Evolutionary conservation across 2,888 invertebrate genomes (phyloP).

Genomic region (Galerucella nymphaeae): DNA sequence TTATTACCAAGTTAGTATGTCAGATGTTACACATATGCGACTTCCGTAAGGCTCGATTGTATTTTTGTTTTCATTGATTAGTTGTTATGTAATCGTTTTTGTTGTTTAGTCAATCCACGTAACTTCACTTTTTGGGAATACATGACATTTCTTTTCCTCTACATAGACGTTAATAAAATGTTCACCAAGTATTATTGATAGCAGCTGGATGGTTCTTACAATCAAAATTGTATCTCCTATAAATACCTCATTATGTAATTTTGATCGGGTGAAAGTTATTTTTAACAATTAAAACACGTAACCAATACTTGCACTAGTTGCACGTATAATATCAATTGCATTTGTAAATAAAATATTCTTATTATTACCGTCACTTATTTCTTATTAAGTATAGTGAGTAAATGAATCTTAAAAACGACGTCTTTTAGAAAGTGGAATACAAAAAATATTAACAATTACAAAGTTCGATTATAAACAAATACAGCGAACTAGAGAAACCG

Average conservation of each 20-base stretch:
- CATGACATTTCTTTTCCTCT: no score
- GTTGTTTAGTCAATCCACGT: no score
- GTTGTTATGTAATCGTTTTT: no score
- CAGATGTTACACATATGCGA: no score
- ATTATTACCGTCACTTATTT: background rate
- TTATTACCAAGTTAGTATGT: no score
- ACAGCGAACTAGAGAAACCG: background rate
- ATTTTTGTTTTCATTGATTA: no score
- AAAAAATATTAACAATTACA: background rate
- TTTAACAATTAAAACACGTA: background rate
- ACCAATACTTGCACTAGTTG: conserved; percentile 1
- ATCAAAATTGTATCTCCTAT: background rate
- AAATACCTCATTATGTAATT: background rate
- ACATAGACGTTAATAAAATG: no score
- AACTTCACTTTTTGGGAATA: no score
- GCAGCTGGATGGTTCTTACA: background rate
- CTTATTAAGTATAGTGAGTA: background rate
- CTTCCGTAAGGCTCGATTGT: no score
- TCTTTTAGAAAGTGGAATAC: background rate
- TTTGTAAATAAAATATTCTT: background rate
- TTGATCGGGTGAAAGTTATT: background rate
- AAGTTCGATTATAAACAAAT: background rate
- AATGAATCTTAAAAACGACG: background rate
- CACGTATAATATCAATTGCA: background rate
- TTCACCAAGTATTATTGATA: background rate